Evolutionary conservation across 92 coral and sea anemone species (phyloP).

Genomic region (Porites cylindrica): DNA sequence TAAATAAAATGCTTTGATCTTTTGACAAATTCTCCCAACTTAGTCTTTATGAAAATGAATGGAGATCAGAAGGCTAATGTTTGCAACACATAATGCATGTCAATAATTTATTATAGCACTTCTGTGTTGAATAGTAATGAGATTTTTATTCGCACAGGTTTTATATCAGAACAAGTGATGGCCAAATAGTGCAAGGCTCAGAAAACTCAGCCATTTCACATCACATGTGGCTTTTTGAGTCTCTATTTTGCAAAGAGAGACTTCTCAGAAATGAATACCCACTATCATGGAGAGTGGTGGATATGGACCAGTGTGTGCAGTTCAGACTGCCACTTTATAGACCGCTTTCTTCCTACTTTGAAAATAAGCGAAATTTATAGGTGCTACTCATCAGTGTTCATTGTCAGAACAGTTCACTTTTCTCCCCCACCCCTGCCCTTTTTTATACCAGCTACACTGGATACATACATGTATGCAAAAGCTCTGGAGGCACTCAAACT

Average conservation of each 20-base stretch:
- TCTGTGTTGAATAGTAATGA: background rate
- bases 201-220: background rate
- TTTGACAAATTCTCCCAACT: too few relatives aligned
- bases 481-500: too few relatives aligned
- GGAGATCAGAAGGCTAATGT: too few relatives aligned
- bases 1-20: too few relatives aligned
- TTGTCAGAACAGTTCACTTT: too few relatives aligned
- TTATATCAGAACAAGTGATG: conserved; percentile 12
- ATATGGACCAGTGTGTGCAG: conserved; percentile 28
- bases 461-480: too few relatives aligned
- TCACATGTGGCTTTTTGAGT: conserved; percentile 35
- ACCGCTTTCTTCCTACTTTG: background rate
- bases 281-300: conserved; percentile 11
- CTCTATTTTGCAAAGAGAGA: background rate
- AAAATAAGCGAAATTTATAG: background rate
- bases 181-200: background rate
- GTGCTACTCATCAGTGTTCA: background rate
- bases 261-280: background rate
- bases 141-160: conserved; percentile 10
- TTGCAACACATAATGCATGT: too few relatives aligned
- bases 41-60: too few relatives aligned
- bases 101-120: background rate
- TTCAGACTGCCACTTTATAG: conserved; percentile 1
- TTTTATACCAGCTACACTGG: too few relatives aligned
- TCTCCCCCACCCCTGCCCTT: too few relatives aligned